phyloP scores from a whole-genome alignment of 2,113 vertebrate species.

The Tor tambroides region DNA sequence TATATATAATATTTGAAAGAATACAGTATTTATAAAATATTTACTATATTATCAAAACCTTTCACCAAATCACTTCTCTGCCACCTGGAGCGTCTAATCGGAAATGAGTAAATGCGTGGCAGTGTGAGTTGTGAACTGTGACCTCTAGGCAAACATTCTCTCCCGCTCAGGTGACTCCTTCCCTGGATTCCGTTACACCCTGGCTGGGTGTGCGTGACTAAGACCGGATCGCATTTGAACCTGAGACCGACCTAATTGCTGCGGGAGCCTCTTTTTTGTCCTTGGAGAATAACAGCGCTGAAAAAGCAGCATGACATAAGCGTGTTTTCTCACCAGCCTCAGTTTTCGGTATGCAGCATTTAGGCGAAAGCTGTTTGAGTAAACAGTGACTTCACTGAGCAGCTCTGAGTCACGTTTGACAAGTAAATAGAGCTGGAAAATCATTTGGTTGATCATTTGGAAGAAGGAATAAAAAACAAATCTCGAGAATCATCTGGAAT shows the following conservation, averaged over 20 bases:
- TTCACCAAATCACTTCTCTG: not conserved
- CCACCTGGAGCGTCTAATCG: constrained; percentile 57
- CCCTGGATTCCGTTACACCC: constrained; percentile 51
- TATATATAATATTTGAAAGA: too few relatives aligned
- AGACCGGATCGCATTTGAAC: constrained; percentile 58
- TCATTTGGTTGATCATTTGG: not conserved
- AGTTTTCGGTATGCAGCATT: not conserved
- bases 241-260: constrained; percentile 50
- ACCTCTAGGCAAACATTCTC: constrained; percentile 62
- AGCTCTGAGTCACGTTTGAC: not conserved
- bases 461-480: not conserved
- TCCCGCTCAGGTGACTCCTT: constrained; percentile 57
- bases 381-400: constrained; percentile 3
- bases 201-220: constrained; percentile 44
- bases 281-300: constrained; percentile 50
- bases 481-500: constrained; percentile 26
- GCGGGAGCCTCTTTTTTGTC: constrained; percentile 29
- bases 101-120: constrained; percentile 64
- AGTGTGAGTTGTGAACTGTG: constrained; percentile 14
- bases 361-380: not conserved
- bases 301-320: constrained; percentile 8
- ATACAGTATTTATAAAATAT: too few relatives aligned
- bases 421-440: constrained; percentile 4
- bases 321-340: not conserved
- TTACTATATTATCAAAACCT: too few relatives aligned